Percentiles rank a stretch among this genome's conserved stretches.
phyloP scores from a whole-genome alignment of 2,113 vertebrate species.

The Halichoerus grypus region DNA sequence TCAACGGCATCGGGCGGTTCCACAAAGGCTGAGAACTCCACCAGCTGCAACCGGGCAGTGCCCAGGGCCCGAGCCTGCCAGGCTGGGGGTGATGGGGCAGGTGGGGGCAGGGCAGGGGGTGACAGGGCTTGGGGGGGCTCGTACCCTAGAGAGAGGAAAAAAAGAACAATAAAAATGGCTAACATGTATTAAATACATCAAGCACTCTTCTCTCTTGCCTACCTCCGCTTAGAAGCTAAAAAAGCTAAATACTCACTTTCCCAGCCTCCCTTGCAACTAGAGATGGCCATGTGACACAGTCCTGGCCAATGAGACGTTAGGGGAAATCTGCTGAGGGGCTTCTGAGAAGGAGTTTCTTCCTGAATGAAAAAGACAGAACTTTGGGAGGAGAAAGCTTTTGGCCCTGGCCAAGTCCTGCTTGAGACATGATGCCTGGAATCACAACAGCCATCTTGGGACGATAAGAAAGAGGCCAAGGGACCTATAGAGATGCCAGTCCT shows the following conservation, averaged over 20 bases:
- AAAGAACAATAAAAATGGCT: not conserved
- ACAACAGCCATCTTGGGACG: not conserved
- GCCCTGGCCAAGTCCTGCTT: conserved; percentile 55
- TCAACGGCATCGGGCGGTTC: conserved; percentile 84
- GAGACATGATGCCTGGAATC: not conserved
- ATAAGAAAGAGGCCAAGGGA: conserved; percentile 2
- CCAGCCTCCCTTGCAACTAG: conserved; percentile 81
- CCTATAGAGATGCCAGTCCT: not conserved
- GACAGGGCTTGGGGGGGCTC: conserved; percentile 81
- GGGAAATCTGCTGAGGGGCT: conserved; percentile 78
- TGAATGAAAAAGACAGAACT: conserved; percentile 81
- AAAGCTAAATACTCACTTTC: conserved; percentile 82
- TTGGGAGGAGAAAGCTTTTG: conserved; percentile 75
- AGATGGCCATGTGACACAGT: conserved; percentile 77
- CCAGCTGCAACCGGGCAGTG: conserved; percentile 84
- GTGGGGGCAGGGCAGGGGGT: conserved; percentile 76
- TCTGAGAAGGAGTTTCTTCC: conserved; percentile 80
- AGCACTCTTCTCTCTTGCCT: conserved; percentile 69
- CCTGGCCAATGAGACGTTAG: conserved; percentile 77
- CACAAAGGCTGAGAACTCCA: conserved; percentile 87
- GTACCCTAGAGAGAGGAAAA: conserved; percentile 77
- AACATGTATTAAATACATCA: not conserved
- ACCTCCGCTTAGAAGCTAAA: conserved; percentile 75
- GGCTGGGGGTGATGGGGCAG: conserved; percentile 78
- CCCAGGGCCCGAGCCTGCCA: conserved; percentile 86